Evolutionary conservation across 2,797 vertebrate species (phyloP).

Genomic region (Molossus alvarezi): DNA sequence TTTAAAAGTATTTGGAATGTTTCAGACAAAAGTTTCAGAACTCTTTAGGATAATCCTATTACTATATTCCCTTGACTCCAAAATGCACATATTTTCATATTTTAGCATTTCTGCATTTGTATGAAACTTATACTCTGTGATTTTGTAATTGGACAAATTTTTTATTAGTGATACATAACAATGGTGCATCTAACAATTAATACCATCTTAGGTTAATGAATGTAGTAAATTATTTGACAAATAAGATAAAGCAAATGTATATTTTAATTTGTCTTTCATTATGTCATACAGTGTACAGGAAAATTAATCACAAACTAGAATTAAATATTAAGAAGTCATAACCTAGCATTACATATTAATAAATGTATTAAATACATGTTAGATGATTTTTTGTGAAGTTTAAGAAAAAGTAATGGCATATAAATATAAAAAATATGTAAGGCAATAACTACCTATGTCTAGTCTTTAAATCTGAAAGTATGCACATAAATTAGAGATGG

Average conservation of each 20-base stretch:
- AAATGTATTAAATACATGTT: slow-evolving; percentile 11
- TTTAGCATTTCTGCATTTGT: not conserved
- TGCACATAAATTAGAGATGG: not conserved
- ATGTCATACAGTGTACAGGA: not conserved
- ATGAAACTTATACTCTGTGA: not conserved
- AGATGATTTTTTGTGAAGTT: not conserved
- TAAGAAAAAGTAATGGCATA: not conserved
- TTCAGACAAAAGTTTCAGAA: slow-evolving; percentile 4
- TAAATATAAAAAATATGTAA: slow-evolving; percentile 30
- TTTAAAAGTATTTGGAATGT: slow-evolving; percentile 44
- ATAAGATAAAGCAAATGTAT: not conserved
- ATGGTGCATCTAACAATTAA: not conserved
- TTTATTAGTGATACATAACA: not conserved
- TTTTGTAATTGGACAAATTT: slow-evolving; percentile 5
- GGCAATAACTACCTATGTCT: not conserved
- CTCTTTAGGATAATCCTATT: not conserved
- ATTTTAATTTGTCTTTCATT: slow-evolving; percentile 47
- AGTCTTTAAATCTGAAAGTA: slow-evolving; percentile 12
- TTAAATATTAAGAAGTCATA: slow-evolving; percentile 31
- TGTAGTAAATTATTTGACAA: slow-evolving; percentile 18
- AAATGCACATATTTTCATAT: not conserved
- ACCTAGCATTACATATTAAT: not conserved
- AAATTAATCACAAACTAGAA: not conserved
- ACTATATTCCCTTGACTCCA: not conserved
- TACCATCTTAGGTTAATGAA: not conserved